These are phyloP conservation scores for Microcaecilia unicolor DNA, from an alignment of 2,797 vertebrate genomes.

Conservation along the genomic window DNA sequence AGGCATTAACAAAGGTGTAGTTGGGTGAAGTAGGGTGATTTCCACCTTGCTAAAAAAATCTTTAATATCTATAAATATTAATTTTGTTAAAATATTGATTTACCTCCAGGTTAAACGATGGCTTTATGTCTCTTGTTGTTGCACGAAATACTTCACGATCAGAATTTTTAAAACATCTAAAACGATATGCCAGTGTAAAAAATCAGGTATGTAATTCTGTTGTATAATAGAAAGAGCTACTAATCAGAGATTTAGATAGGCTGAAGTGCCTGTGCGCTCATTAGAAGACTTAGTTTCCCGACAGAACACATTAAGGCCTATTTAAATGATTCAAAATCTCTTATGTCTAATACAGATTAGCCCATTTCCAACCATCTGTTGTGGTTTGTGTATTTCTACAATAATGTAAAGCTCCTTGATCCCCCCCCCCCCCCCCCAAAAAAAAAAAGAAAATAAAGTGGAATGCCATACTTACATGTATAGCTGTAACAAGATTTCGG, in stretches of 20 bases:
- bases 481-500: no score
- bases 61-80: not conserved
- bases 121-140: conserved; percentile 75
- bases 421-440: no score
- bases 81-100: not conserved
- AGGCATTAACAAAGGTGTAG: no score
- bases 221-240: conserved; percentile 11
- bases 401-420: conserved; percentile 13
- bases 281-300: conserved; percentile 47
- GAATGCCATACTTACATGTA: conserved; percentile 8
- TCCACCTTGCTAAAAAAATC: no score
- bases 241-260: conserved; percentile 9
- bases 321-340: conserved; percentile 46
- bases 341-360: conserved; percentile 60
- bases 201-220: conserved; percentile 69
- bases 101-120: conserved; percentile 74
- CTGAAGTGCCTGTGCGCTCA: conserved; percentile 21
- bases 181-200: conserved; percentile 67
- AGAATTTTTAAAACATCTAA: conserved; percentile 91
- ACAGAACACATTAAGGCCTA: conserved; percentile 40
- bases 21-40: no score
- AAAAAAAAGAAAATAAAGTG: conserved; percentile 10
- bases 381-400: conserved; percentile 25
- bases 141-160: conserved; percentile 76
- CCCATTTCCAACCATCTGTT: conserved; percentile 44